phyloP scores from a whole-genome alignment of 2,113 vertebrate species.

The Capreolus pygargus region DNA sequence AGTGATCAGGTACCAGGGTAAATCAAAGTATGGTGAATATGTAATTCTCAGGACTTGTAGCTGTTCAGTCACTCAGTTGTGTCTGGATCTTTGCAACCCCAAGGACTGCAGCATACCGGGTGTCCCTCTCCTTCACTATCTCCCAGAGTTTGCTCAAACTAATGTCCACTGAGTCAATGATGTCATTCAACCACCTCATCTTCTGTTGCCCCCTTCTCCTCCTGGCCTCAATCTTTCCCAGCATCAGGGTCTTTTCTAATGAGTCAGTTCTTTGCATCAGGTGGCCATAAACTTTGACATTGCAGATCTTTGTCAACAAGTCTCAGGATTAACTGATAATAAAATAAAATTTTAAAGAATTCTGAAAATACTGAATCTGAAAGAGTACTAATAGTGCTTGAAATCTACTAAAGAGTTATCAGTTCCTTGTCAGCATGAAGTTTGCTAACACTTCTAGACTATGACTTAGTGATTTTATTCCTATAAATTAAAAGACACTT shows the following conservation, averaged over 20 bases:
- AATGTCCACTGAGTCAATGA: neutral
- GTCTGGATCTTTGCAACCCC: neutral
- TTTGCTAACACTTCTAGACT: neutral
- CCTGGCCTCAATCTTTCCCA: neutral
- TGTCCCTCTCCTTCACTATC: rapidly evolving
- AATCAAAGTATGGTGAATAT: neutral
- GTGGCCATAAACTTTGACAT: neutral
- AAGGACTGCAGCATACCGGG: neutral
- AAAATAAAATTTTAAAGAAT: neutral
- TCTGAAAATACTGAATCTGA: neutral
- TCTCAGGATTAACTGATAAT: neutral
- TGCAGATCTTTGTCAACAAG: rapidly evolving
- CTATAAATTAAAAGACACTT: neutral
- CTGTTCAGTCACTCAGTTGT: neutral
- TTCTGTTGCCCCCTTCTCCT: neutral
- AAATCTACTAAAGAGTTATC: neutral
- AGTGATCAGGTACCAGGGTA: neutral
- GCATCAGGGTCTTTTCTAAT: neutral
- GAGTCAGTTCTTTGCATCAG: rapidly evolving
- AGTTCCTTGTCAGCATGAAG: neutral
- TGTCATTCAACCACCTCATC: neutral
- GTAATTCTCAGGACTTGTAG: neutral
- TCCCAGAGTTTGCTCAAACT: neutral
- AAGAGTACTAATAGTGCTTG: neutral
- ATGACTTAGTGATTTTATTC: neutral